phyloP scores from a whole-genome alignment of 2,113 vertebrate species.

The Callipepla squamata region DNA sequence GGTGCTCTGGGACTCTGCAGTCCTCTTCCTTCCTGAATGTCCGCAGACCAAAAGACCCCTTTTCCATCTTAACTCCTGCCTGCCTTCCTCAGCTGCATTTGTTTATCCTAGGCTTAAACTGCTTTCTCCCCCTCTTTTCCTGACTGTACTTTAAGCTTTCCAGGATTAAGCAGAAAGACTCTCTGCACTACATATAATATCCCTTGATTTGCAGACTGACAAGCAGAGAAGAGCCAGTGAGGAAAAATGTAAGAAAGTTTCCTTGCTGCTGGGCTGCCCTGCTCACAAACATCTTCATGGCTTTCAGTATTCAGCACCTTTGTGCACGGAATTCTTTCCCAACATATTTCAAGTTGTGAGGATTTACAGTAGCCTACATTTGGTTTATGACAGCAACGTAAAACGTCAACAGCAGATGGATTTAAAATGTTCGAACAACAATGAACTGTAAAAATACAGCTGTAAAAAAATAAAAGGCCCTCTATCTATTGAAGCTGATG shows the following conservation, averaged over 20 bases:
- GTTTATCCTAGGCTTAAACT: neutral
- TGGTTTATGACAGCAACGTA: neutral
- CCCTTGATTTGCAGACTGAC: neutral
- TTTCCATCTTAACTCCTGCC: neutral
- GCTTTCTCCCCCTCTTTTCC: neutral
- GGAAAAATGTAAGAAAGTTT: neutral
- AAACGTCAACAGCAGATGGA: neutral
- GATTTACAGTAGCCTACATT: neutral
- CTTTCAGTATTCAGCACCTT: neutral
- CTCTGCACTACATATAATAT: neutral
- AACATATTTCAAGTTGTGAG: accelerated
- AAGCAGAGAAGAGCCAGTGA: neutral
- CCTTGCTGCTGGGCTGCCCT: neutral
- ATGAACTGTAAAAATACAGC: neutral
- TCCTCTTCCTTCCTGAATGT: neutral
- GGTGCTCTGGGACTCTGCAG: neutral
- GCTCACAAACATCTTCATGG: neutral
- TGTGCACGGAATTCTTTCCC: neutral
- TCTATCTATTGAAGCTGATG: neutral
- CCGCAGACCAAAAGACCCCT: neutral
- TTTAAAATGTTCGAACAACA: neutral
- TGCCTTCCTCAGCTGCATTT: neutral
- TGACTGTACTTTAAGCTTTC: neutral
- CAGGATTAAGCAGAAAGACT: neutral
- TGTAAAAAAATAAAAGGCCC: neutral